Percentiles rank a stretch among this genome's conserved stretches.
These are phyloP conservation scores for Notechis scutatus DNA, from an alignment of 2,113 vertebrate genomes.

Conservation along the genomic window DNA sequence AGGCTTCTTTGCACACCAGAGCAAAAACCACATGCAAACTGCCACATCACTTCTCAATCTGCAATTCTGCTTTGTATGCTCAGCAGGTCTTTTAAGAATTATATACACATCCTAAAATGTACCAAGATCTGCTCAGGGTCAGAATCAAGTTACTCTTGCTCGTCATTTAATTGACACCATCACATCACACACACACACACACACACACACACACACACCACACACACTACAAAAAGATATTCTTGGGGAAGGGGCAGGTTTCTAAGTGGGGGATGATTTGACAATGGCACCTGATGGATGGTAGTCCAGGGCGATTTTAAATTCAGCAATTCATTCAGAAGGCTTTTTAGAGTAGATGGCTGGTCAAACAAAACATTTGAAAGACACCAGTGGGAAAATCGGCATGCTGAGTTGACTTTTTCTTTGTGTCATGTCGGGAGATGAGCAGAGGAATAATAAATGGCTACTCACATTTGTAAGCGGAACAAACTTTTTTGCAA, in stretches of 20 bases:
- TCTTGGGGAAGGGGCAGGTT: not conserved
- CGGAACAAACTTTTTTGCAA: slow-evolving; percentile 10
- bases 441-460: not conserved
- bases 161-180: slow-evolving; percentile 9
- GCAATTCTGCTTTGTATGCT: not conserved
- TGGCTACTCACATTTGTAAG: not conserved
- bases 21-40: not conserved
- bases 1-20: not conserved
- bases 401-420: not conserved
- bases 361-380: slow-evolving; percentile 14
- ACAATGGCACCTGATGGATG: slow-evolving; percentile 22
- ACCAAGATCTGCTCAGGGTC: slow-evolving; percentile 8
- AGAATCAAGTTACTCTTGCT: not conserved
- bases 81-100: not conserved
- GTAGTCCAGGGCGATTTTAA: slow-evolving; percentile 16
- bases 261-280: slow-evolving; percentile 5
- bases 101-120: not conserved
- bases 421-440: not conserved
- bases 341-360: slow-evolving; percentile 3
- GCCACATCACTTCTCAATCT: not conserved
- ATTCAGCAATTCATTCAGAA: slow-evolving; percentile 22
- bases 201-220: not conserved
- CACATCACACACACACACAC: not conserved
- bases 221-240: slow-evolving; percentile 4
- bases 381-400: slow-evolving; percentile 9